phyloP scores from a whole-genome alignment of 2,797 vertebrate species.

The Catostomus latipinnis region DNA sequence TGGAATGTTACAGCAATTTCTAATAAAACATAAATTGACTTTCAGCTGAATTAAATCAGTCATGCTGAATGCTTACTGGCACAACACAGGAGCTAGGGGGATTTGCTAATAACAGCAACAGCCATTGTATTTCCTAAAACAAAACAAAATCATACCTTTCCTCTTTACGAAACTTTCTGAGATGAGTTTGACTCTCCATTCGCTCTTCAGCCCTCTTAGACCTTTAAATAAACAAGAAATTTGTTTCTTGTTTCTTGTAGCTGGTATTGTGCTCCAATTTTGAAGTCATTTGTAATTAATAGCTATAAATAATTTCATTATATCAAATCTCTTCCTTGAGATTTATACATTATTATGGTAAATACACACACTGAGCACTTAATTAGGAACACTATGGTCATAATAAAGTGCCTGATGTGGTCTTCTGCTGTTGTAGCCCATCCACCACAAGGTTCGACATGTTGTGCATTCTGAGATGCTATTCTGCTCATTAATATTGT shows the following conservation, averaged over 20 bases:
- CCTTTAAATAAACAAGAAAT: conserved; percentile 64
- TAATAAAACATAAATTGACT: no score
- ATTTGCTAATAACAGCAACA: not conserved
- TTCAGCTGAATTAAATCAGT: not conserved
- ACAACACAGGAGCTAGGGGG: no score
- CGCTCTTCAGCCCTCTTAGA: conserved; percentile 79
- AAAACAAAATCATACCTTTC: conserved; percentile 78
- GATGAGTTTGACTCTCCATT: conserved; percentile 77
- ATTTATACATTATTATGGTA: no score
- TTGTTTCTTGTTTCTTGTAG: not conserved
- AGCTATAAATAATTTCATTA: not conserved
- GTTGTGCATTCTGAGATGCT: no score
- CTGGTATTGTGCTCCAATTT: not conserved
- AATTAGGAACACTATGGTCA: no score
- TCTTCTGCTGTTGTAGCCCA: no score
- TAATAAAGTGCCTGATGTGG: no score
- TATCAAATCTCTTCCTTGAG: not conserved
- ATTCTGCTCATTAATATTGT: no score
- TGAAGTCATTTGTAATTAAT: not conserved
- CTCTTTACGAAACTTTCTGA: conserved; percentile 83
- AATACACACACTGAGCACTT: no score
- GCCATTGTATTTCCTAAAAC: not conserved
- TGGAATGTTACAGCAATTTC: no score
- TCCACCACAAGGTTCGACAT: no score
- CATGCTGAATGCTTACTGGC: not conserved